Conservation (phyloP, 1,140 invertebrate species). For the Formica exsecta region DNA sequence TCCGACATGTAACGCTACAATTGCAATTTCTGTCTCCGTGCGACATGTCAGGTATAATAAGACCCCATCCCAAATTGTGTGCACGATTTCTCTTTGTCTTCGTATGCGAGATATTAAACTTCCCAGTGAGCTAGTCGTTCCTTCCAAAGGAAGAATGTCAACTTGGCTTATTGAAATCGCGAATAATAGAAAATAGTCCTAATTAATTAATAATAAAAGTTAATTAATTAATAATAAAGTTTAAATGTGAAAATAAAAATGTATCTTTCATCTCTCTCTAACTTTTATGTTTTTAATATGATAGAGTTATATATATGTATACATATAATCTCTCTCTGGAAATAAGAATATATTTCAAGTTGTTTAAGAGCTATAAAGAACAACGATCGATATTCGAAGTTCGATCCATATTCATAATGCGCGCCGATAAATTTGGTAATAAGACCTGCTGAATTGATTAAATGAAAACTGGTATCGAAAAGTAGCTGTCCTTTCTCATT, state of each 20-base stretch:
- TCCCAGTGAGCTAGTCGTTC: neutral
- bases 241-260: neutral
- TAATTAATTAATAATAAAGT: neutral
- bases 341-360: neutral
- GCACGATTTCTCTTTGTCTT: neutral
- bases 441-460: constrained; percentile 24
- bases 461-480: constrained; percentile 28
- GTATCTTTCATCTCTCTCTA: neutral
- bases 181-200: neutral
- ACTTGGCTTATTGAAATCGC: neutral
- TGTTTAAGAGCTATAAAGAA: neutral
- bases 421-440: neutral
- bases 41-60: constrained; percentile 6
- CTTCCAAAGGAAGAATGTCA: neutral
- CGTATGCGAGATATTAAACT: neutral
- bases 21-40: neutral
- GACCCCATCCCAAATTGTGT: neutral
- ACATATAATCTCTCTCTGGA: neutral
- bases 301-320: neutral
- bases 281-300: neutral
- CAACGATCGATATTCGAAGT: too few species aligned
- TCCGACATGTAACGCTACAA: constrained; percentile 6
- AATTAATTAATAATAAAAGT: neutral
- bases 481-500: constrained; percentile 35
- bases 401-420: neutral